Evolutionary conservation across 2,113 vertebrate genomes (phyloP), one percentile per base, ranked within the genome.

Genomic region (Paradoxurus hermaphroditus): DNA sequence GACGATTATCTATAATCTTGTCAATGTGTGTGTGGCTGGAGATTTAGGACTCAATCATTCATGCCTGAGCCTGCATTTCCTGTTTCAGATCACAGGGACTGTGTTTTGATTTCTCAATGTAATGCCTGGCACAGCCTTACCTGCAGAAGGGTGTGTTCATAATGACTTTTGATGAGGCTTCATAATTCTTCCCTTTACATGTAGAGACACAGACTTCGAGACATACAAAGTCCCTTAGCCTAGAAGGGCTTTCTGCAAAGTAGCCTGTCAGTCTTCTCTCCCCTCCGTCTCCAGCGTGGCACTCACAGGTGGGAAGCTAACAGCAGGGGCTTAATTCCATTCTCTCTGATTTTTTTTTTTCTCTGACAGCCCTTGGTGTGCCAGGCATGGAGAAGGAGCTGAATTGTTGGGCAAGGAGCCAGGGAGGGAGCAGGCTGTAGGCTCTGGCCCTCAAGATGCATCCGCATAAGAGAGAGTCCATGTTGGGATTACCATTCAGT

Each of bases 21-120:
- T 81, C 49, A 67, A 36, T 18, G 10, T 78, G 15, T 56, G 15
- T 84, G 34, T 86, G 86, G 25, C 5, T 34, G 70, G 63, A 75
- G 82, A 46, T 67, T 90, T 79, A 49, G 44, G 49, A 72, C 87
- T 94, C 70, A 59, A 8, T 34, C 51, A 23, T 81, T 89, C 72
- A 29, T 72, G 31, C 46, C 75, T 87, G 34, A 91, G 68, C 53
- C 84, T 95, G 90, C 83, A 84, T 84, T 97, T 96, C 94, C 90
- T 86, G 87, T 95, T 96, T 90, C 39, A 63, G 53, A 90, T 63
- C 23, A 49, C 25, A 75, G 23, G 41, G 41, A 31, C 23, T 21
- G 62, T 3, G 5, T 53, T 93, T 85, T 84, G 84, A 90, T 95
- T 93, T 95, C 95, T 94, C 36, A 31, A 15, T 56, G 68, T 44